Base-by-base conservation (phyloP, 2,113 vertebrate genomes). In the Burhinus bistriatus region DNA sequence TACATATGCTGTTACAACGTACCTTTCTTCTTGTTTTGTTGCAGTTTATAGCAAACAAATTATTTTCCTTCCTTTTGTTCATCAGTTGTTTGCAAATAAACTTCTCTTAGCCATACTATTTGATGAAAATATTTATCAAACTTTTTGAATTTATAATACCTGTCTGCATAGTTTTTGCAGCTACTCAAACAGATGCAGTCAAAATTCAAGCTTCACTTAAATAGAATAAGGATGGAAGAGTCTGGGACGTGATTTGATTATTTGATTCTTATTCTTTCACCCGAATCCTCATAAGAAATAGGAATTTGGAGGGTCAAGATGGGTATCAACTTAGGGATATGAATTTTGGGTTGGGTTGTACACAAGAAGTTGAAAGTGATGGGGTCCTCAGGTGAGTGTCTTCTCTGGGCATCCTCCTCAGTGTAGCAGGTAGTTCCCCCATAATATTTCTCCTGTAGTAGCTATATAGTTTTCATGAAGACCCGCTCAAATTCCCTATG, bases 261-360 rank as follows among this genome's bases (percentile, higher is more conserved):
- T 68, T 81, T 61, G 14, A 47, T 61, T 81, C n/a, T 54, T 16
- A 55, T 47, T 72, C 61, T 62, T 68, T 55, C 20, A 5, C 12
- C 40, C 55, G 26, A 17, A 47, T 40, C 25, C 25, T 61, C 45
- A n/a, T 18, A 14, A 81, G 45, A 61, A 68, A 68, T 6, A 75
- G 40, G n/a, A 68, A 75, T 68, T 42, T 36, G 21, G 23, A 87
- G 29, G 34, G 22, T 58, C 51, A 71, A 51, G 73, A 38, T 72
- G 23, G 72, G 14, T 38, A 21, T 30, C 9, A 58, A 6, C 2
- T 86, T 52, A 51, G 23, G 34, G 38, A 49, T 22, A 47, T 47
- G 20, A 51, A 32, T 36, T 26, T 58, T 58, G 0, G 0, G 16
- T 18, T 77, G 32, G 42, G 15, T 44, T 38, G 34, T 5, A 8